A percentile compares a stretch with the other conserved stretches of the same genome.
These are phyloP conservation scores for Choloepus hoffmanni DNA, from an alignment of 2,113 vertebrate genomes.

Conservation along the genomic window DNA sequence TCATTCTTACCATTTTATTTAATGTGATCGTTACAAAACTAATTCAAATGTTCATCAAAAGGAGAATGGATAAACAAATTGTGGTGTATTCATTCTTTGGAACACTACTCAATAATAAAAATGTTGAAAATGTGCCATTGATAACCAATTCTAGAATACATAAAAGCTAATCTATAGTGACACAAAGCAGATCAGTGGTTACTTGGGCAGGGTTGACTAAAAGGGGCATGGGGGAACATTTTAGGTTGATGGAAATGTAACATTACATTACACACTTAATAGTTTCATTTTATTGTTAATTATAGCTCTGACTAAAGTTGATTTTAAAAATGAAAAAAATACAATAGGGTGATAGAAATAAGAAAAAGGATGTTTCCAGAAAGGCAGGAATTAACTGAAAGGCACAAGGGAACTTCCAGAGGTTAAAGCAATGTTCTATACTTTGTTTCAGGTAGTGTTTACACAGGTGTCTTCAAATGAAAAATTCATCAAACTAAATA, in stretches of 20 bases:
- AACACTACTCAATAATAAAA: not conserved
- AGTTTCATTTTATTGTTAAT: not conserved
- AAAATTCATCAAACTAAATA: not conserved
- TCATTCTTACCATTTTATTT: not conserved
- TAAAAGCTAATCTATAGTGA: not conserved
- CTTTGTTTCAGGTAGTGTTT: not conserved
- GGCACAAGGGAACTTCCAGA: not conserved
- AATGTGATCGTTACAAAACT: not conserved
- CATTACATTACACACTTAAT: not conserved
- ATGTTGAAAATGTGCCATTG: not conserved
- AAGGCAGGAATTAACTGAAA: not conserved
- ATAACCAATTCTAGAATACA: not conserved
- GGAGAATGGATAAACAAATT: not conserved
- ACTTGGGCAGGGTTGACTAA: not conserved
- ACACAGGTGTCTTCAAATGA: not conserved
- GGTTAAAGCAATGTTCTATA: not conserved
- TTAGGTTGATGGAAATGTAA: not conserved
- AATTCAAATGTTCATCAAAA: not conserved
- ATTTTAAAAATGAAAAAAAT: not conserved
- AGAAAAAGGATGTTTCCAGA: not conserved
- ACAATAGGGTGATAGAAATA: not conserved
- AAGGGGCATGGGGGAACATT: not conserved
- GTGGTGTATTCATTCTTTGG: not conserved
- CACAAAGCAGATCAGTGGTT: not conserved
- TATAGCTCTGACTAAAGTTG: not conserved